Evolutionary conservation across 2,113 vertebrate genomes (phyloP), one percentile per base, ranked within the genome.

Genomic region (Nothocercus julius): DNA sequence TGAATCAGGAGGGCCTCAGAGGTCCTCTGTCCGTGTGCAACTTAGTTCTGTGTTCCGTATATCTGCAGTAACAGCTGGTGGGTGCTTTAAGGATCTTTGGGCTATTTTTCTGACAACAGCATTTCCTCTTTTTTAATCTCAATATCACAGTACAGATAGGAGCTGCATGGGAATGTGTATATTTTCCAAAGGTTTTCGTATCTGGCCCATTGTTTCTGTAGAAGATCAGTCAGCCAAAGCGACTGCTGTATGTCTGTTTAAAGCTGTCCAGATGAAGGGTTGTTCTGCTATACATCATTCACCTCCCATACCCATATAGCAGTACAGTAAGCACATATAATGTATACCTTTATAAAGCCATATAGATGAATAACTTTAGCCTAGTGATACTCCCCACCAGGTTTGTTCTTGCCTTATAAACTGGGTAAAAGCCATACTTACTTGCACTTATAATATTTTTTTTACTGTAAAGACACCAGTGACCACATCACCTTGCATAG

Each of bases 341-440:
- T 77, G 56, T 30, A 54, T 67, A 11, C 11, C 8, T 63, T 75
- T 90, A 70, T 20, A 82, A 82, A 56, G 21, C 3, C 40, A 34
- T 59, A 49, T 51, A 59, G 87, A 67, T 93, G 70, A 12, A 84
- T 76, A 87, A 4, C 7, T 81, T 88, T 68, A 68, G 16, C 4
- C 16, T 68, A 13, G 7, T 66, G n/a, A 73, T 16, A 77, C 68
- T 94, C 25, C 22, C 32, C 34, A 21, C 6, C 56, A 21, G 3
- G 8, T 69, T 94, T 92, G 7, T 56, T 91, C 53, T 82, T 85
- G 42, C 42, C 34, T 73, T 34, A 69, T 44, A 82, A 81, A 79
- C 11, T 69, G 8, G 9, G n/a, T 75, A 70, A 89, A 79, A 54
- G 0, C 1, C 4, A 54, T 53, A 9, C 8, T 82, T 68, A 58